phyloP scores from a whole-genome alignment of 2,888 invertebrate species.

The Cryptophagus acutangulus region DNA sequence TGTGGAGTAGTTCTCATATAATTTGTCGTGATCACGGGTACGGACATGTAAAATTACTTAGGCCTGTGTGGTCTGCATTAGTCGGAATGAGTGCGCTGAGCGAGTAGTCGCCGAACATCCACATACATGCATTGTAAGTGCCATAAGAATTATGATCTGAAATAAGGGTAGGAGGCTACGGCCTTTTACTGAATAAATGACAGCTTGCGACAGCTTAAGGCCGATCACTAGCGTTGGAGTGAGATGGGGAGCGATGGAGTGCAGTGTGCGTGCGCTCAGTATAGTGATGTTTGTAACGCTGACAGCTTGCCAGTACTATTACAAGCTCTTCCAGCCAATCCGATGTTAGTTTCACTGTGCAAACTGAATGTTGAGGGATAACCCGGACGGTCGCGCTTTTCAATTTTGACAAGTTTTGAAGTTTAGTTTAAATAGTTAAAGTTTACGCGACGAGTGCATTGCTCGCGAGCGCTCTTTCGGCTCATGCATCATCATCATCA shows the following conservation, averaged over 20 bases:
- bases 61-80: conserved; percentile 35
- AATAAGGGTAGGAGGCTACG: conserved; percentile 47
- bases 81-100: conserved; percentile 12
- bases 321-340: conserved; percentile 47
- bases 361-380: conserved; percentile 45
- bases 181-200: conserved; percentile 39
- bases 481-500: conserved; percentile 8
- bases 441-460: too few relatives aligned
- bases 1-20: conserved; percentile 37
- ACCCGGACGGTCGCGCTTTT: conserved; percentile 35
- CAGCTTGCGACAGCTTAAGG: conserved; percentile 28
- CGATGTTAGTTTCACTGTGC: conserved; percentile 45
- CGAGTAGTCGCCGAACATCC: not conserved
- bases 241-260: conserved; percentile 32
- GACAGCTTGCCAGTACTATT: conserved; percentile 50
- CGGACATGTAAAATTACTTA: conserved; percentile 41
- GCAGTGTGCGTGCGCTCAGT: conserved; percentile 45
- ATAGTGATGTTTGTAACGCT: conserved; percentile 51
- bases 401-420: conserved; percentile 31
- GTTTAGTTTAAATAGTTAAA: conserved; percentile 24
- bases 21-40: conserved; percentile 42
- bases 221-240: conserved; percentile 25
- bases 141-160: conserved; percentile 44
- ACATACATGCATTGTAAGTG: conserved; percentile 32
- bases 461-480: not conserved